Percentiles rank a stretch among this genome's conserved stretches.
Evolutionary conservation across 2,888 invertebrate species (phyloP).

Genomic region (Onchidella celtica): DNA sequence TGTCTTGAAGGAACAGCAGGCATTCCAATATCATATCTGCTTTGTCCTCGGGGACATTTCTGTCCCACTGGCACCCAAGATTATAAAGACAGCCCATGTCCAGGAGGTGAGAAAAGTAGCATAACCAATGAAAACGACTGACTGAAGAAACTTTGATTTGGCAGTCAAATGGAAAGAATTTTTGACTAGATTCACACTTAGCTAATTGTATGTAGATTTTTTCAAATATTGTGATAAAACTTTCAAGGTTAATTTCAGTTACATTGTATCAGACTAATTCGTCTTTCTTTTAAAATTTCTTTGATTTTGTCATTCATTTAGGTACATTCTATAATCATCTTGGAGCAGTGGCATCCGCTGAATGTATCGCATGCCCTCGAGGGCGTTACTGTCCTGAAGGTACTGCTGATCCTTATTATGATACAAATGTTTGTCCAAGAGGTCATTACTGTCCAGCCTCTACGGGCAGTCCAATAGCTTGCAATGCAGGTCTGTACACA

Average conservation of each 20-base stretch:
- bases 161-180: no score
- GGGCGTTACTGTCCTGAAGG: constrained; percentile 75
- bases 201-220: no score
- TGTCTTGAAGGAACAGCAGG: constrained; percentile 74
- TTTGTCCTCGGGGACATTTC: constrained; percentile 71
- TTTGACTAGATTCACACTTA: no score
- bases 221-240: no score
- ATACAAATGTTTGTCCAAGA: constrained; percentile 72
- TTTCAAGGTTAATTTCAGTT: no score
- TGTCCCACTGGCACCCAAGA: constrained; percentile 70
- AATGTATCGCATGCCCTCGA: constrained; percentile 72
- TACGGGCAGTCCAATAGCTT: constrained; percentile 62
- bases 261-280: no score
- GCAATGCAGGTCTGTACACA: constrained; percentile 75
- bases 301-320: no score
- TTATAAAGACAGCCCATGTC: constrained; percentile 70
- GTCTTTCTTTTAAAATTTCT: no score
- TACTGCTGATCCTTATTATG: constrained; percentile 68
- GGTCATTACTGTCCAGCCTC: constrained; percentile 72
- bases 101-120: constrained; percentile 52
- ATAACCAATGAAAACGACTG: no score
- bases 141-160: no score
- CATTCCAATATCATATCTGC: constrained; percentile 58
- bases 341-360: constrained; percentile 60
- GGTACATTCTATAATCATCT: constrained; percentile 65